These are phyloP conservation scores for Pelodytes ibericus DNA, from an alignment of 2,797 vertebrate genomes.

Conservation along the genomic window DNA sequence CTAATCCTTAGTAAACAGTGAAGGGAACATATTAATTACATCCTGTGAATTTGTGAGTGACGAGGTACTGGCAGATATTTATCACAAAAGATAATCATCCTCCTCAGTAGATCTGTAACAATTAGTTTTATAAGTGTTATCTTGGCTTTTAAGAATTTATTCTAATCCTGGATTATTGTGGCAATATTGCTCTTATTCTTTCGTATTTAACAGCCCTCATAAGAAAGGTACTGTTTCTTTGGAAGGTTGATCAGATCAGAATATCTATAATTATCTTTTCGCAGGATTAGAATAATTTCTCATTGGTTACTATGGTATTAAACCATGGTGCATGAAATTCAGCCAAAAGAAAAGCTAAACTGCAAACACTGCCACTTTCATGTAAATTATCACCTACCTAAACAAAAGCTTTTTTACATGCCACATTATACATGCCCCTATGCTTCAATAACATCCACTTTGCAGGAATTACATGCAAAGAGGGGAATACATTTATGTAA, in stretches of 20 bases:
- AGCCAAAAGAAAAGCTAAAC: constrained; percentile 18
- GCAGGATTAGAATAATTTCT: constrained; percentile 15
- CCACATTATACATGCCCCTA: constrained; percentile 27
- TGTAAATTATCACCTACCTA: constrained; percentile 21
- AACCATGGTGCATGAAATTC: constrained; percentile 10
- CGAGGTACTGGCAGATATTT: background rate
- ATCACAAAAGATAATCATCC: background rate
- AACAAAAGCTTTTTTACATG: constrained; percentile 25
- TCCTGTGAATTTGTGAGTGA: background rate
- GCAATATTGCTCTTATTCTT: background rate
- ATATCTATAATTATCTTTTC: constrained; percentile 29
- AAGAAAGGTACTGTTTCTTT: background rate
- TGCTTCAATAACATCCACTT: constrained; percentile 33
- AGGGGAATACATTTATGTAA: background rate
- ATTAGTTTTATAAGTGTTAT: background rate
- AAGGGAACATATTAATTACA: background rate
- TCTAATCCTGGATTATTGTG: background rate
- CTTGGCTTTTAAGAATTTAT: background rate
- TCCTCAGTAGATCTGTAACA: background rate
- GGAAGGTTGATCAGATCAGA: constrained; percentile 11
- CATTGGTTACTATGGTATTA: constrained; percentile 21
- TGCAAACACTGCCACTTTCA: constrained; percentile 17
- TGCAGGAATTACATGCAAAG: background rate
- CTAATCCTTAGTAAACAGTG: background rate
- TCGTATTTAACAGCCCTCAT: background rate